Conservation (phyloP, 2,113 vertebrate genomes). For the Trochalopteron elliotii region DNA sequence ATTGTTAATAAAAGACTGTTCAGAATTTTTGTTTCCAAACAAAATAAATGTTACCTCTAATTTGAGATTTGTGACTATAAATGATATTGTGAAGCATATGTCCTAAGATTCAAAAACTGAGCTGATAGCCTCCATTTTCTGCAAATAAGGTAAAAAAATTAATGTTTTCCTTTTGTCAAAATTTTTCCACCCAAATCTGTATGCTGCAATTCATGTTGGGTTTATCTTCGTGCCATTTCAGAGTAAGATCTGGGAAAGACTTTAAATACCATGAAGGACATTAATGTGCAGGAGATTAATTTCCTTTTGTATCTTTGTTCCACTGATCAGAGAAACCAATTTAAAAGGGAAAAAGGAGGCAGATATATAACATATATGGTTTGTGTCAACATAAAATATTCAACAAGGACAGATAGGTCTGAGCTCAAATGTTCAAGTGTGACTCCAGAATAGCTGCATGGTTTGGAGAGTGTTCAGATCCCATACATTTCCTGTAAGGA, state of each 20-base stretch:
- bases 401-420: background rate
- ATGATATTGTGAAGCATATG: background rate
- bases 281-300: background rate
- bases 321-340: background rate
- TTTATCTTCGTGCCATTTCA: background rate
- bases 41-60: background rate
- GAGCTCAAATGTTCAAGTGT: background rate
- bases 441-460: background rate
- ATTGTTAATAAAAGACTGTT: background rate
- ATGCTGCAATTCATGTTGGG: background rate
- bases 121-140: background rate
- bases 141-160: background rate
- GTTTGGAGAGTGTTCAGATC: background rate
- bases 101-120: background rate
- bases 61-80: background rate
- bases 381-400: background rate
- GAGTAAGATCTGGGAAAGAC: background rate
- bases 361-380: background rate
- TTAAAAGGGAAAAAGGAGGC: background rate
- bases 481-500: background rate
- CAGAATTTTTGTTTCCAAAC: background rate
- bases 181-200: background rate
- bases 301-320: background rate
- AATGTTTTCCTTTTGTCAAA: background rate
- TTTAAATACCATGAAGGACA: background rate